Evolutionary conservation across 2,888 invertebrate genomes (phyloP), one percentile per base, ranked within the genome.

Genomic region (Lepidocyrtinus sp.): DNA sequence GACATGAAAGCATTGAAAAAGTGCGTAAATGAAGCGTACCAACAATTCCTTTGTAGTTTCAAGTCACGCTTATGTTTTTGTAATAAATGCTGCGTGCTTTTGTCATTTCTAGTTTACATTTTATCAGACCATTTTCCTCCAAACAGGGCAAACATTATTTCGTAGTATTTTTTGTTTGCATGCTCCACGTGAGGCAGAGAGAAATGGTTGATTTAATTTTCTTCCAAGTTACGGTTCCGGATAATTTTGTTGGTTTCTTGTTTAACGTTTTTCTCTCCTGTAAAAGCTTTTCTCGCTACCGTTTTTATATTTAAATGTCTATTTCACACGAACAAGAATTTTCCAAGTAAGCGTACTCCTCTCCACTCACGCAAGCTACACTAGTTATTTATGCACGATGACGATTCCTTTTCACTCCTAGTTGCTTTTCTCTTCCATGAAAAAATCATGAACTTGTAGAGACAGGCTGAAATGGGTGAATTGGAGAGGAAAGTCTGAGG

Each of bases 381-480:
- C 12, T 36, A 7, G 27, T 69, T 75, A 65, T 71, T 76, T 76
- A 76, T 76, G 76, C 76, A 76, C 69, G 76, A 71, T 59, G 61
- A 76, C 69, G 76, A 71, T 59, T 46, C 46, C 46, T 75, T 62
- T 55, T 55, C 55, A 55, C 55, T 55, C 17, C 61, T 46, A 22
- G 17, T 15, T 21, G 61, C n/a, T 69, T 25, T 61, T 55, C 26
- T 61, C 45, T 62, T 61, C 71, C 73, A 63, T 73, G 73, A 64
- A 73, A 73, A 73, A 73, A 50, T 63, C 36, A 36, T 36, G 36
- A 36, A 36, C 36, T 36, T 36, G 5, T 36, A 36, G 36, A 36
- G 36, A 36, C 36, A 36, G 36, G 12, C 36, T 36, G 36, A 12
- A 36, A 36, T 7, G 36, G 36, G 5, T 36, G 36, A 36, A 12